Percentiles rank a stretch among this genome's conserved stretches.
Conservation (phyloP, 2,113 vertebrate genomes). For the Cyphomyrus discorhynchus region DNA sequence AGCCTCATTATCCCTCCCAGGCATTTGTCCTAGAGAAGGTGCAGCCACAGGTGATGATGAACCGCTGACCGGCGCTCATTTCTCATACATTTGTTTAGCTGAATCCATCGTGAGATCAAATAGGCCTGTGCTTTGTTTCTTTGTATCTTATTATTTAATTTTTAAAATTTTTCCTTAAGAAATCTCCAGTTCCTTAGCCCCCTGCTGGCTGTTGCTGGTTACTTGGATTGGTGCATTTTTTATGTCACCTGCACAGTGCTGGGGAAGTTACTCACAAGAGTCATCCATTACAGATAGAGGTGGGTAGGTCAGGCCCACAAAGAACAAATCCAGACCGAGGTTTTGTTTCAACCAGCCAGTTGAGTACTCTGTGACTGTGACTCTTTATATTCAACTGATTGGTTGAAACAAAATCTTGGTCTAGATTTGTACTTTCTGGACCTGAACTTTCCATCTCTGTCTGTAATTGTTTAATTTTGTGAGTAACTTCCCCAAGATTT, state of each 20-base stretch:
- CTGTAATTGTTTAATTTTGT: not conserved
- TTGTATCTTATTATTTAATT: not conserved
- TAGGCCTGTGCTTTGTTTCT: not conserved
- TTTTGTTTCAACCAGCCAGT: not conserved
- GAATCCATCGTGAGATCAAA: not conserved
- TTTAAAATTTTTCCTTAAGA: not conserved
- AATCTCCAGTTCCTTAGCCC: not conserved
- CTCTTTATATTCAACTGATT: not conserved
- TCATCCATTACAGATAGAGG: not conserved
- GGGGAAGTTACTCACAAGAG: not conserved
- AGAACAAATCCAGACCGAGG: not conserved
- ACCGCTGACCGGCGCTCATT: not conserved
- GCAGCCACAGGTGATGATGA: not conserved
- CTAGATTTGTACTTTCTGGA: not conserved
- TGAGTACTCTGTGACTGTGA: not conserved
- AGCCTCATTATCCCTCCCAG: not conserved
- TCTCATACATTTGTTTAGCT: not conserved
- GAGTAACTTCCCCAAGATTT: not conserved
- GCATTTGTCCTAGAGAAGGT: not conserved
- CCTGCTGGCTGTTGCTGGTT: not conserved
- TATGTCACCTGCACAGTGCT: not conserved
- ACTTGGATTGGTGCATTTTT: not conserved
- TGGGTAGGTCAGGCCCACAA: not conserved
- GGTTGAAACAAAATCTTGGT: not conserved
- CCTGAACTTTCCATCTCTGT: not conserved